Evolutionary conservation across 2,888 invertebrate species (phyloP).

Genomic region (Dilophus febrilis): DNA sequence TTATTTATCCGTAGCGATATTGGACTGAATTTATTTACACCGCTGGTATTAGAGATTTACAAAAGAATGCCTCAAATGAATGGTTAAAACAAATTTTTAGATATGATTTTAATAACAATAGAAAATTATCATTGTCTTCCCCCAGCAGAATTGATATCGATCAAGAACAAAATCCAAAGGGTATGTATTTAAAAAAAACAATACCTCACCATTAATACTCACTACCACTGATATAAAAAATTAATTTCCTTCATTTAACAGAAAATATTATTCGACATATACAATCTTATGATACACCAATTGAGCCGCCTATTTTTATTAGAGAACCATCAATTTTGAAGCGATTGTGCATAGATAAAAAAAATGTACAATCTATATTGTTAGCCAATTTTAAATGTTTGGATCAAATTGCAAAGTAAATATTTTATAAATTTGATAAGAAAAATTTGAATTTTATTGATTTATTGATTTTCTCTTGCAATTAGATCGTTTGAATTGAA

Average conservation of each 20-base stretch:
- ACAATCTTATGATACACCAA: constrained; percentile 44
- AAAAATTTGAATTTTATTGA: constrained; percentile 1
- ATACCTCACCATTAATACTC: too few species aligned
- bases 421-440: constrained; percentile 3
- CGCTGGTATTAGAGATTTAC: constrained; percentile 35
- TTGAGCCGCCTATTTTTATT: constrained; percentile 37
- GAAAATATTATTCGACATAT: constrained; percentile 34
- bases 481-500: constrained; percentile 40
- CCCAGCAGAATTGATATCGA: constrained; percentile 10
- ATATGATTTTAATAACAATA: constrained; percentile 14
- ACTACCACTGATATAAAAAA: background rate
- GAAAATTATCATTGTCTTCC: constrained; percentile 13
- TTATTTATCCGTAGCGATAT: constrained; percentile 18
- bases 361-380: too few species aligned
- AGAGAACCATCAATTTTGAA: too few species aligned
- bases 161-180: background rate
- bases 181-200: background rate
- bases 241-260: background rate
- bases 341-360: too few species aligned
- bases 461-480: too few species aligned
- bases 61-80: constrained; percentile 32
- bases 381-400: constrained; percentile 29
- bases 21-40: constrained; percentile 53
- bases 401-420: constrained; percentile 32
- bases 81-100: constrained; percentile 39